A percentile compares a stretch with the other conserved stretches of the same genome.
phyloP scores from a whole-genome alignment of 2,888 invertebrate genomes.

The Cryptocephalus moraei region DNA sequence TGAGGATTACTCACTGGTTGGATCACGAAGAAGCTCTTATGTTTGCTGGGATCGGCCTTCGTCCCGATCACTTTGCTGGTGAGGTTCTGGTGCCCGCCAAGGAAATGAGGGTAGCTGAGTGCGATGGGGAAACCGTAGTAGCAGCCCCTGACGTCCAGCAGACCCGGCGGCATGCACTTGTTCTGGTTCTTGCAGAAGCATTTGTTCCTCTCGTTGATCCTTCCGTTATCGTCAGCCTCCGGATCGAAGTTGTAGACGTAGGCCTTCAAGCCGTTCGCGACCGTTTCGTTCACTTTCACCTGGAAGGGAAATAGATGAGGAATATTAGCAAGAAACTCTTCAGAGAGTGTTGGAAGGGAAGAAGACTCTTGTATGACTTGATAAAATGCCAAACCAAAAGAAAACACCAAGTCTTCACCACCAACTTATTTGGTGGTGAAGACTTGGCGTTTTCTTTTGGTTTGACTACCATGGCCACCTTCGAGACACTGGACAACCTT shows the following conservation, averaged over 20 bases:
- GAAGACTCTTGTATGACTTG: too few relatives aligned
- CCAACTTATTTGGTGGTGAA: too few relatives aligned
- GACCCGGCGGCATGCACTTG: constrained; percentile 60
- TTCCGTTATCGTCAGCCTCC: constrained; percentile 70
- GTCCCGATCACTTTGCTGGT: constrained; percentile 55
- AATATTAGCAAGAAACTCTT: too few relatives aligned
- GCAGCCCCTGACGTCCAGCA: constrained; percentile 76
- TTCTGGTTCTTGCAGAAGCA: constrained; percentile 62
- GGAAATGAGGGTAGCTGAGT: constrained; percentile 80
- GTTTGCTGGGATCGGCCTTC: constrained; percentile 49
- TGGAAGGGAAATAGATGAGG: constrained; percentile 35
- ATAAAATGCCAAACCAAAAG: too few relatives aligned
- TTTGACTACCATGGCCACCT: too few relatives aligned
- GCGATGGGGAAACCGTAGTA: constrained; percentile 88
- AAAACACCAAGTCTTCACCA: too few relatives aligned
- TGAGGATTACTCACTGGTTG: constrained; percentile 65
- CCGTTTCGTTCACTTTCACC: constrained; percentile 52
- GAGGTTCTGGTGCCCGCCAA: constrained; percentile 57
- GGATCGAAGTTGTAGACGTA: constrained; percentile 67
- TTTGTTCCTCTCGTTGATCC: constrained; percentile 58
- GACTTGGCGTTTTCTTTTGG: too few relatives aligned
- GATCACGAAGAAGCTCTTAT: constrained; percentile 64
- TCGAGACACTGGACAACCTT: too few relatives aligned
- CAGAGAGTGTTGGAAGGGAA: too few relatives aligned
- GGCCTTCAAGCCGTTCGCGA: constrained; percentile 50